Evolutionary conservation across 2,113 vertebrate genomes (phyloP), one percentile per base, ranked within the genome.

Genomic region (Tetraodon nigroviridis): DNA sequence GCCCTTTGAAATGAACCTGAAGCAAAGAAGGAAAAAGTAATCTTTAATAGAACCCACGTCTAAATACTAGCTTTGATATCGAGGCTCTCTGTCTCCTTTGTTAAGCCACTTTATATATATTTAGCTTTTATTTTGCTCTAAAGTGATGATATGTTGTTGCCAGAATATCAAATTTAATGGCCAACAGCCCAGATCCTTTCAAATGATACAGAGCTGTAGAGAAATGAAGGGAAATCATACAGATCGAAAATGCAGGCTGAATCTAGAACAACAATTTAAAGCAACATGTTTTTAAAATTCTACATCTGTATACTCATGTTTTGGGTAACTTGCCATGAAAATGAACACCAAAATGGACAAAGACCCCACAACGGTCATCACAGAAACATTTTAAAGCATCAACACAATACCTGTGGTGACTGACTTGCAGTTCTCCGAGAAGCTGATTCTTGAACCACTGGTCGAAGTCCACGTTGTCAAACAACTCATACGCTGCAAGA

Each of bases 401-500:
- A 7, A 47, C 18, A 44, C 6, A 19, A 7, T 93, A 94, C 96
- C 95, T 98, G 89, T 94, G 89, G 86, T 98, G 93, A 84, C 73
- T 90, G 81, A 98, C 92, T 86, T 97, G 95, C 14, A 99, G 89
- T 82, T 98, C 96, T 58, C 91, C 92, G 64, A 98, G 90, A 19
- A 99, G 92, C 21, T 98, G 95, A 82, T 92, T 96, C 86, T 94
- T 95, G 90, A 99, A 99, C 96, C 96, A 99, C 67, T 93, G 92
- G 89, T 97, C 95, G 84, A 98, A 99, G 89, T 98, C 96, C 89
- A 99, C 94, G 56, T 92, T 97, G 86, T 99, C 97, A 86, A 98
- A 99, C 1, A 99, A 89, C 67, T 99, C 95, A 80, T 94, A 98
- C 27, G 97, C 95, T 47, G 95, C 94, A 69, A 99, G 87, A 71